phyloP scores from a whole-genome alignment of 1,140 invertebrate genomes.

The Cotesia vestalis region DNA sequence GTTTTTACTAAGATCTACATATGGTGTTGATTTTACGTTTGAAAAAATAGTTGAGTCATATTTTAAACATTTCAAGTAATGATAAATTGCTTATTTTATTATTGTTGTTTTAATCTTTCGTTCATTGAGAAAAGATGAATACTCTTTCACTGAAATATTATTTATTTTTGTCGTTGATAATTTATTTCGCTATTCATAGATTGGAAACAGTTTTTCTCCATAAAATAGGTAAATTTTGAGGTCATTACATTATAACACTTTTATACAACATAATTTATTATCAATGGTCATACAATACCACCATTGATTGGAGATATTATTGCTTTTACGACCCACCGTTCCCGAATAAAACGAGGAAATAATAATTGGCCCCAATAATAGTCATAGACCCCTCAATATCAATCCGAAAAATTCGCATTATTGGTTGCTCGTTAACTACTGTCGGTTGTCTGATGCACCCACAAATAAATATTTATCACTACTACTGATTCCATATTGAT shows the following conservation, averaged over 20 bases:
- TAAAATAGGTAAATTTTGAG: not conserved
- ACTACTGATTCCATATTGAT: not conserved
- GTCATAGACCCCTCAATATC: not conserved
- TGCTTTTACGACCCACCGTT: slow-evolving; percentile 42
- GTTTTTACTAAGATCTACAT: too few species aligned
- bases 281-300: slow-evolving; percentile 56
- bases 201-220: too few species aligned
- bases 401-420: slow-evolving; percentile 15
- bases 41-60: too few species aligned
- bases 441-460: too few species aligned
- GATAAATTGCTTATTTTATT: too few species aligned
- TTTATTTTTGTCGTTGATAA: too few species aligned
- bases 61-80: too few species aligned
- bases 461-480: slow-evolving; percentile 14
- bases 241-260: slow-evolving; percentile 42
- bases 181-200: too few species aligned
- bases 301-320: slow-evolving; percentile 55
- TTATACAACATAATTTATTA: slow-evolving; percentile 59
- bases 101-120: too few species aligned
- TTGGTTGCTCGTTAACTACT: slow-evolving; percentile 28
- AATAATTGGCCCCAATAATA: slow-evolving; percentile 37
- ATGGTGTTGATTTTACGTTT: too few species aligned
- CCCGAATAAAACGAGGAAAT: slow-evolving; percentile 45
- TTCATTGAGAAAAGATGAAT: too few species aligned
- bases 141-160: too few species aligned